A percentile compares a stretch with the other conserved stretches of the same genome.
phyloP scores from a whole-genome alignment of 2,113 vertebrate species.

The Etheostoma cragini region DNA sequence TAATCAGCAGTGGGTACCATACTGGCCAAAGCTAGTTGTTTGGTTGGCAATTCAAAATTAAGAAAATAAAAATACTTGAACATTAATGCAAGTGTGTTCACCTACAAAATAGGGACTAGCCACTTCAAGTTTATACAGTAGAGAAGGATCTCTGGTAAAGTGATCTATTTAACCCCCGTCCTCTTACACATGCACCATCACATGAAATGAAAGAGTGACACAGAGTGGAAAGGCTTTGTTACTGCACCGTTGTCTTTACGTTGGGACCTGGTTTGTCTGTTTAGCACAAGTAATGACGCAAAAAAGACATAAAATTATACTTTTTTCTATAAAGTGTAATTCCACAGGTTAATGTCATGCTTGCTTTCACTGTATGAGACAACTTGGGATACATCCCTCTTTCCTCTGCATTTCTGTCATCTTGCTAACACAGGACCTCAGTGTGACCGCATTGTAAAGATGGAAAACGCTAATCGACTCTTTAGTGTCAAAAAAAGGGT shows the following conservation, averaged over 20 bases:
- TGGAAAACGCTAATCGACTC: not conserved
- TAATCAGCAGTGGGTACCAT: not conserved
- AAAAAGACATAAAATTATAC: too few relatives aligned
- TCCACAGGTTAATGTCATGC: too few relatives aligned
- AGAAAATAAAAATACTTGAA: not conserved
- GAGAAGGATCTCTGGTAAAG: not conserved
- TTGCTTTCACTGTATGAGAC: not conserved
- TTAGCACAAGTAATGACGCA: not conserved
- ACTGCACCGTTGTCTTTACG: slow-evolving; percentile 28
- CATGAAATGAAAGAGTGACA: slow-evolving; percentile 44
- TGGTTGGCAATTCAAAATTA: not conserved
- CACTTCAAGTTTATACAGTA: not conserved
- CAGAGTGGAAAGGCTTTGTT: slow-evolving; percentile 37
- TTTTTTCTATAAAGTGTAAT: not conserved
- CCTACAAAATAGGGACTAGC: not conserved
- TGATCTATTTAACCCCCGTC: slow-evolving; percentile 2
- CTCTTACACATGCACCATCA: not conserved
- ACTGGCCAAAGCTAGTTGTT: too few relatives aligned
- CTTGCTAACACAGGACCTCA: not conserved
- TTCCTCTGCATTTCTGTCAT: too few relatives aligned
- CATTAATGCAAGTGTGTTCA: not conserved
- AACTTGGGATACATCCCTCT: not conserved
- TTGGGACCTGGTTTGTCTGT: not conserved
- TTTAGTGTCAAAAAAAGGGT: not conserved
- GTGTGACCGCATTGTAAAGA: not conserved